Base-by-base conservation (phyloP, 2,888 invertebrate genomes). In the Hoplodrina blanda region DNA sequence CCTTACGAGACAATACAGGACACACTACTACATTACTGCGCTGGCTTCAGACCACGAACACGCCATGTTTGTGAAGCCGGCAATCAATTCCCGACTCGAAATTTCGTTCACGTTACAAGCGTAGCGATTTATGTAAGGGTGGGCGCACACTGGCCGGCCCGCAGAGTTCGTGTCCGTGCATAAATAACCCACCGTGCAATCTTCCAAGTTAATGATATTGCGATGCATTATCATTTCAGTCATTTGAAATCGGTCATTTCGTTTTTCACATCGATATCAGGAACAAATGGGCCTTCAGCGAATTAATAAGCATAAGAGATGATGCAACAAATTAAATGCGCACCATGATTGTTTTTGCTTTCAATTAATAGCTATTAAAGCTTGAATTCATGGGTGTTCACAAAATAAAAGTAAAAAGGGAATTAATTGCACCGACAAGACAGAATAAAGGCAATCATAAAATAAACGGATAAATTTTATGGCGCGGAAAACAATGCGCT, bases 401-500 rank as follows among this genome's bases (percentile, higher is more conserved):
- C 57, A 85, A 69, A 83, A 84, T 82, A 87, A 88, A 84, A 86
- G 76, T 84, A 86, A 86, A 87, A 71, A 87, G 84, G 76, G 73
- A 82, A 89, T 87, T 88, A 89, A 88, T 88, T 87, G 82, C 85
- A 82, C 79, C 82, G 85, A 85, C 86, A 87, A 88, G 85, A 87
- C 83, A 85, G 86, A 91, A 88, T 89, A 89, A 90, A 87, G 87
- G 85, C 89, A 89, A 90, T 90, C 90, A 90, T 91, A 90, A 91
- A 91, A 91, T 91, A 89, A 88, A 85, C 84, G 88, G 86, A 89
- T 87, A 90, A 90, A 91, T 91, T 92, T 92, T 91, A 93, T 92
- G 76, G 90, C 85, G 90, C 90, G 88, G 91, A 91, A 93, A 93
- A 94, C 95, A 95, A 95, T 94, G 91, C 91, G 83, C 85, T 85